Evolutionary conservation across 1,140 invertebrate species (phyloP), one percentile per base, ranked within the genome.

Genomic region (Episyrphus balteatus): DNA sequence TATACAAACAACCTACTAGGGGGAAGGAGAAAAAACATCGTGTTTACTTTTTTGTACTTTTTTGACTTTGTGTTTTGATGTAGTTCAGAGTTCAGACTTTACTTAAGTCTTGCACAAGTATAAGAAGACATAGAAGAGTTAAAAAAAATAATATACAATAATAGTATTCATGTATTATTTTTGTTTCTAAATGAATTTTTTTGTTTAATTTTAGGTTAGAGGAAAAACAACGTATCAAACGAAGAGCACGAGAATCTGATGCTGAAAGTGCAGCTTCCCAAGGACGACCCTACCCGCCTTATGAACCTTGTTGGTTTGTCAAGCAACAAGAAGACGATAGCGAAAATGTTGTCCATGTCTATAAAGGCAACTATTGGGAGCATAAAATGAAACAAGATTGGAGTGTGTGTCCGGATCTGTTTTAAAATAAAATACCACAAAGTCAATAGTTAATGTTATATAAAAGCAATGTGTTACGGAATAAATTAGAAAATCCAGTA

Each of bases 391-490:
- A 77, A 51, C 79, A 85, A 61, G 85, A 98, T 69, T 99, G 95
- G 93, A 70, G 75, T 21, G 73, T 68, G 58, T 98, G 95, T 78
- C 93, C 93, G 17, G 81, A 94, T 66, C 98, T 99, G 70, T 98
- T 86, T 75, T 91, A 62, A 54, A 42, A 10, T 14, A 32, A 7
- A 36, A 36, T 13, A 9, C 42, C 14, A 14, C n/a, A 50, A 44
- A 26, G 8, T 26, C 21, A 26, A 26, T 26, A 26, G 21, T 26
- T 26, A 26, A 26, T 26, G 21, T 26, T 26, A 26, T 5, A 26
- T 26, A 26, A 26, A 26, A 5, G 21, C 21, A 26, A 26, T 26
- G 21, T 26, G 21, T 26, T 26, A 26, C 21, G 21, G 21, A 26
- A 26, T 26, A 26, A 26, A 26, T 26, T 26, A 26, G 21, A 8